phyloP scores from a whole-genome alignment of 1,140 invertebrate genomes.

The Globodera rostochiensis region DNA sequence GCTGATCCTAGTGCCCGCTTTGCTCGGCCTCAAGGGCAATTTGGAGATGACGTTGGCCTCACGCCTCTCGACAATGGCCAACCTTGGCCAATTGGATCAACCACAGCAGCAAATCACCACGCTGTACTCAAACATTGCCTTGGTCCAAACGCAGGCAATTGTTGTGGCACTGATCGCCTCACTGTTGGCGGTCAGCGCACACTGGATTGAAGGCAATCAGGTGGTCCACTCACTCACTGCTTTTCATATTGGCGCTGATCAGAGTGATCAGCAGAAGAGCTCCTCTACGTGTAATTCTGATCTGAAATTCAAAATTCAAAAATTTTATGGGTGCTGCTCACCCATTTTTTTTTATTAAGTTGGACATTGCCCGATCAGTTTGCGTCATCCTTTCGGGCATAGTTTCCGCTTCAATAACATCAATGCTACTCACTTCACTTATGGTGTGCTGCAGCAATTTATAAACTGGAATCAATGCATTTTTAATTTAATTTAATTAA shows the following conservation, averaged over 20 bases:
- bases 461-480: too few relatives aligned
- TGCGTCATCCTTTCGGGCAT: conserved; percentile 32
- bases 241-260: neutral
- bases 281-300: neutral
- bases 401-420: conserved; percentile 81
- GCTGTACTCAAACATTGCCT: conserved; percentile 37
- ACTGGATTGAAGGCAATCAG: conserved; percentile 36
- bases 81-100: conserved; percentile 41
- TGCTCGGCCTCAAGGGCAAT: conserved; percentile 47
- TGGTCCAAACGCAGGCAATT: conserved; percentile 63
- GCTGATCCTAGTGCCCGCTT: conserved; percentile 44
- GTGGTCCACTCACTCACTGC: neutral
- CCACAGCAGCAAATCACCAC: conserved; percentile 30
- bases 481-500: conserved; percentile 15
- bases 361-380: conserved; percentile 32
- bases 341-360: conserved; percentile 26
- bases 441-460: conserved; percentile 25
- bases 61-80: conserved; percentile 42
- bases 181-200: conserved; percentile 32
- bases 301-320: neutral
- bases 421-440: conserved; percentile 42
- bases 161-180: conserved; percentile 40
- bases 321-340: neutral
- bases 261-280: neutral
- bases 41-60: conserved; percentile 48